These are phyloP conservation scores for Tillus elongatus DNA, from an alignment of 2,888 invertebrate species.

Conservation along the genomic window DNA sequence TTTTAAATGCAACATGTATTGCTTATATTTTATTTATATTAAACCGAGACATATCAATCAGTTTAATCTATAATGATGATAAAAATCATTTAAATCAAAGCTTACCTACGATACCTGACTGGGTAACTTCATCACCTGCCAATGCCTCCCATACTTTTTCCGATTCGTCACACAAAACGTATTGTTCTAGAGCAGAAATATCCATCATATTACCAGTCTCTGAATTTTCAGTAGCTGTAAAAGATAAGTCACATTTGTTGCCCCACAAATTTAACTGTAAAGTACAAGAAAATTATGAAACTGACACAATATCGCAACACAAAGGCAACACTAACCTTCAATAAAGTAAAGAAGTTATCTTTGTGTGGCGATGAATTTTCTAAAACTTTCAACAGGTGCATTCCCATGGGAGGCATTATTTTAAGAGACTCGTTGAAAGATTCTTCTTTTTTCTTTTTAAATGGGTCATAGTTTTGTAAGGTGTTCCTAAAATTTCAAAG, in stretches of 20 bases:
- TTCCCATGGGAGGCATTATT: conserved; percentile 47
- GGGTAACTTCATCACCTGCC: conserved; percentile 16
- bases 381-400: conserved; percentile 34
- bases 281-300: conserved; percentile 10
- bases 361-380: conserved; percentile 28
- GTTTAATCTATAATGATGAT: too few relatives aligned
- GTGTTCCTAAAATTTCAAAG: conserved; percentile 45
- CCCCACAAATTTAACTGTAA: conserved; percentile 79
- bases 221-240: conserved; percentile 63
- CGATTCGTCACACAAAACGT: conserved; percentile 56
- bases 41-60: too few relatives aligned
- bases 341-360: conserved; percentile 46
- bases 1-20: too few relatives aligned
- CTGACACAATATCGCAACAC: conserved; percentile 38
- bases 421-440: conserved; percentile 48
- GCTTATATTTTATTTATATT: too few relatives aligned
- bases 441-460: conserved; percentile 62
- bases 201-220: conserved; percentile 50
- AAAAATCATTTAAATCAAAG: too few relatives aligned
- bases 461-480: conserved; percentile 65
- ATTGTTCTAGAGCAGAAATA: conserved; percentile 46
- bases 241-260: conserved; percentile 87
- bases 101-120: conserved; percentile 26
- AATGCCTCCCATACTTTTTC: conserved; percentile 48
- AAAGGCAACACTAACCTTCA: conserved; percentile 45